These are phyloP conservation scores for Drosophila carrolli DNA, from an alignment of 1,140 invertebrate species.

Conservation along the genomic window DNA sequence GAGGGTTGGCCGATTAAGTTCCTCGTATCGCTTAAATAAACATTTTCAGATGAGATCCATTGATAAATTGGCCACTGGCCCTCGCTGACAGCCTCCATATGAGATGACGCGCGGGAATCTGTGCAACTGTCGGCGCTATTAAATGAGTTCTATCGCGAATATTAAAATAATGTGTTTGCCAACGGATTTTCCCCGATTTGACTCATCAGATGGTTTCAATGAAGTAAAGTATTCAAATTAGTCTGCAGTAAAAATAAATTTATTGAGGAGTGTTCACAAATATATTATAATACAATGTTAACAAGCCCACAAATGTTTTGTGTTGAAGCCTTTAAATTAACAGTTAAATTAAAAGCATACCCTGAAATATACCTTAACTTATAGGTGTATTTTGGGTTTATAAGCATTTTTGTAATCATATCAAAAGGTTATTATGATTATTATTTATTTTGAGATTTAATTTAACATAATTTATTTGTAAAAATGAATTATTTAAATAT, in stretches of 20 bases:
- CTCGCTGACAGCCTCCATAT: slow-evolving; percentile 52
- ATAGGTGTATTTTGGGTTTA: neutral
- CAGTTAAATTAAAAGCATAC: neutral
- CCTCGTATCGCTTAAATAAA: slow-evolving; percentile 65
- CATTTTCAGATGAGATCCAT: slow-evolving; percentile 53
- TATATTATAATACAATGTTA: neutral
- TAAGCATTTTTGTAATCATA: neutral
- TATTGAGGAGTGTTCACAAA: neutral
- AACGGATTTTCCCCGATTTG: neutral
- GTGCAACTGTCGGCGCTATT: slow-evolving; percentile 46
- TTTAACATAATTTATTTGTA: too few species aligned
- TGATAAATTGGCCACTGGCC: slow-evolving; percentile 67
- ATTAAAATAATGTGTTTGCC: slow-evolving; percentile 16
- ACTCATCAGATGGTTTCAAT: neutral
- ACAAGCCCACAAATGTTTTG: slow-evolving; percentile 1
- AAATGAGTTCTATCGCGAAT: slow-evolving; percentile 7
- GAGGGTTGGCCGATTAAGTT: slow-evolving; percentile 69
- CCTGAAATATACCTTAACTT: neutral
- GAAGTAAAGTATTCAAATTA: neutral
- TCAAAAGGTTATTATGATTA: too few species aligned
- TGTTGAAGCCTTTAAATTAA: slow-evolving; percentile 2
- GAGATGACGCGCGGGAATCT: slow-evolving; percentile 33
- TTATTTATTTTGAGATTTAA: too few species aligned
- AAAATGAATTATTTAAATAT: too few species aligned
- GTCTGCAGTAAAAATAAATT: neutral